Base-by-base conservation (phyloP, 2,797 vertebrate genomes). In the Siniperca obscura region DNA sequence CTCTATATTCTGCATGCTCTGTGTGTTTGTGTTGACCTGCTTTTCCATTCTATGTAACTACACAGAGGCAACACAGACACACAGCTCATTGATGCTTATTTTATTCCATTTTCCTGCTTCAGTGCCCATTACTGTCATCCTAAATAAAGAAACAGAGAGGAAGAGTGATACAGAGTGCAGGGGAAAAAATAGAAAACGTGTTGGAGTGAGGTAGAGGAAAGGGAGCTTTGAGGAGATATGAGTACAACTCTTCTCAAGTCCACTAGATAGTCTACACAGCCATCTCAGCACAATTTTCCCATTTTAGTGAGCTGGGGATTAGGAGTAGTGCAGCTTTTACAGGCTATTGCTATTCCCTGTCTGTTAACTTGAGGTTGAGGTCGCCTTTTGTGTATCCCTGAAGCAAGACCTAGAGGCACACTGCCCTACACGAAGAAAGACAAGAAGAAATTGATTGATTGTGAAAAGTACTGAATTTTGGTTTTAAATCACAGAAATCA, bases 121-220 rank as follows among this genome's bases (percentile, higher is more conserved):
- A 84, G 74, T 86, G 85, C 74, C 61, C 84, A 87, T 90, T 90
- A 86, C 76, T 89, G 87, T 91, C 91, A 87, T 72, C 59, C 72
- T 73, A 83, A 86, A 88, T 87, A 90, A 82, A 85, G 77, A 78
- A 72, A 79, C 19, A 68, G 21, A 44, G 71, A 76, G 44, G 36
- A 56, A 57, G 67, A 84, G 50, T 25, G 56, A 87, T 67, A 55
- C 57, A 67, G 67, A 90, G 84, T 30, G 34, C 77, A 70, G 34
- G 40, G 19, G 13, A 1, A 12, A 19, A 38, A 50, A 50, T 3
- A 17, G 27, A 70, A 27, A 78, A 69, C 2, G 10, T 66, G 75
- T 67, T 42, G 11, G 14, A 59, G 38, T 67, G 57, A 76, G 53
- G 71, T 46, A 66, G 70, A 53, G 52, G 40, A 53, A 61, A 17